phyloP scores from a whole-genome alignment of 2,113 vertebrate species.

The Natator depressus region DNA sequence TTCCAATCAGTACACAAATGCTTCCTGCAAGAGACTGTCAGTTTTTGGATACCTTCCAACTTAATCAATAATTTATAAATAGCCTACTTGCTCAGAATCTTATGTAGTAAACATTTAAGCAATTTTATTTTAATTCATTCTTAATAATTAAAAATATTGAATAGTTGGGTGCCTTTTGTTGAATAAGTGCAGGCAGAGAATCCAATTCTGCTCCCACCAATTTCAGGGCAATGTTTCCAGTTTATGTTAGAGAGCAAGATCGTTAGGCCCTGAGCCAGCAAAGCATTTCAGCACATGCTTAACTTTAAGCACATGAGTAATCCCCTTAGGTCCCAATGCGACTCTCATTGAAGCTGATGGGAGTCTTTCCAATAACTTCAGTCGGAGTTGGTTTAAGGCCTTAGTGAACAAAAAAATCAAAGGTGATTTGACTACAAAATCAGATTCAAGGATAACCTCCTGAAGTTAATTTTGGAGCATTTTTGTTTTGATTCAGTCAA shows the following conservation, averaged over 20 bases:
- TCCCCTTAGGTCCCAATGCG: not conserved
- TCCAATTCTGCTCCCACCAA: not conserved
- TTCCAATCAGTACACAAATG: conserved; percentile 30
- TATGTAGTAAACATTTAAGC: not conserved
- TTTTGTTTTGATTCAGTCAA: not conserved
- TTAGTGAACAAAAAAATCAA: not conserved
- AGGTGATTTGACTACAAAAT: not conserved
- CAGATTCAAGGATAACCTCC: rapidly evolving
- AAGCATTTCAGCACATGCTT: not conserved
- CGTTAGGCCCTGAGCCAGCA: not conserved
- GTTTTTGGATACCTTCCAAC: conserved; percentile 6
- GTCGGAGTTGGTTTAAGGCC: not conserved
- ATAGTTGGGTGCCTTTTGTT: not conserved
- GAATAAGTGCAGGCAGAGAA: not conserved
- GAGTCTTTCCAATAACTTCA: not conserved
- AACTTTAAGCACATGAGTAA: not conserved
- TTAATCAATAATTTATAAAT: conserved; percentile 34
- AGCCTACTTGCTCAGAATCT: conserved; percentile 36
- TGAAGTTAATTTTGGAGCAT: not conserved
- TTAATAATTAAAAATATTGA: conserved; percentile 28
- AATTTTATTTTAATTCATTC: not conserved
- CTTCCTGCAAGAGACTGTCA: conserved; percentile 43
- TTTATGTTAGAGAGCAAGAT: not conserved
- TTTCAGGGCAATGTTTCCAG: not conserved
- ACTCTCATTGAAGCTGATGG: not conserved